Evolutionary conservation across 2,113 vertebrate genomes (phyloP), one percentile per base, ranked within the genome.

Genomic region (Aptenodytes patagonicus): DNA sequence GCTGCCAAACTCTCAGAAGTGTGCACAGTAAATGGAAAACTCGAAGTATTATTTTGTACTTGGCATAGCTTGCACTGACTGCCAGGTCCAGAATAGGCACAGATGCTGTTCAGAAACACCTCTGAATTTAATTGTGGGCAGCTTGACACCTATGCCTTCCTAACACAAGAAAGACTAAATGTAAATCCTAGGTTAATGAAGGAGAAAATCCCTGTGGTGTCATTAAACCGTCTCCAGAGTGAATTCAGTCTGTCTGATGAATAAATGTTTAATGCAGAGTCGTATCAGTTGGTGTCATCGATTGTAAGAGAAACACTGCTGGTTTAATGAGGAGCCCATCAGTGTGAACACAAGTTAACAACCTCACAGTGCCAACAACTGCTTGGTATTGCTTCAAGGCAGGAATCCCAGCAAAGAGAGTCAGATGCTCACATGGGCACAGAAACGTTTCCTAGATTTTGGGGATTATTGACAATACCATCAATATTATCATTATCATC

Each of bases 211-310:
- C 72, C 92, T 60, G 64, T 78, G 76, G 86, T 92, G 47, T 93
- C 77, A 75, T 95, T 90, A 95, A 89, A 75, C 76, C 80, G 92
- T 81, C 57, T 82, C 36, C 46, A 68, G 77, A 44, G 44, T 47
- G 61, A 70, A 28, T 88, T 83, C 80, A 78, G 46, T 11, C 32
- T 75, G 73, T 18, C 58, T 29, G 4, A 51, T 88, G 90, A 92
- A 90, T 96, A 95, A 95, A 95, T 81, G 64, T 96, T 97, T 95
- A 95, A 95, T 90, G 86, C 60, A 92, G 80, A 62, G 60, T 66
- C 0, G 4, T 73, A 73, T 66, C 61, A 57, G 96, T 64, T 31
- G 69, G 90, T 93, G 80, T 82, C 86, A 92, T 93, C 8, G 73
- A 95, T 84, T 83, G 86, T 40, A 47, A 92, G 82, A 73, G 49